phyloP scores from a whole-genome alignment of 2,888 invertebrate species.

The Pachydiplax longipennis region DNA sequence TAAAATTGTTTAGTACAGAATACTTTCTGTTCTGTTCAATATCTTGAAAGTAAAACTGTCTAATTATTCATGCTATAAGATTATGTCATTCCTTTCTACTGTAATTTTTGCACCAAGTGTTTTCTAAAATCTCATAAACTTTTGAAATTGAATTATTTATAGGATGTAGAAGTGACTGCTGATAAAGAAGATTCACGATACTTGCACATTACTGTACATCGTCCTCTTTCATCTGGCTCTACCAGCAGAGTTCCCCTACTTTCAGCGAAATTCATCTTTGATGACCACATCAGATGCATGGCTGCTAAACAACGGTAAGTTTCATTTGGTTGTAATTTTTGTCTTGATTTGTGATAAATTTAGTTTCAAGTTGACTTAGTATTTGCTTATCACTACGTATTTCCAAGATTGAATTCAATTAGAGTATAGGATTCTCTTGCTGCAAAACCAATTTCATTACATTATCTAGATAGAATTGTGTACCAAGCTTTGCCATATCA shows the following conservation, averaged over 20 bases:
- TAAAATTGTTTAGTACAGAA: too few relatives aligned
- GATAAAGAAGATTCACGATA: conserved; percentile 97
- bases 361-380: background rate
- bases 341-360: conserved; percentile 55
- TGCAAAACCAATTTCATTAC: background rate
- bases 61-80: too few relatives aligned
- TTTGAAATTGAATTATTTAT: conserved; percentile 55
- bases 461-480: background rate
- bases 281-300: conserved; percentile 99
- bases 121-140: too few relatives aligned
- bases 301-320: conserved; percentile 93
- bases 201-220: conserved; percentile 91
- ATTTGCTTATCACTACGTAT: background rate
- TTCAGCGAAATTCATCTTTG: conserved; percentile 93
- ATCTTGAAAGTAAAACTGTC: too few relatives aligned
- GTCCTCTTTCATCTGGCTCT: conserved; percentile 72
- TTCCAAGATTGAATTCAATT: background rate
- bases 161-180: conserved; percentile 94
- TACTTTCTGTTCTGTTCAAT: too few relatives aligned
- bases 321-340: background rate
- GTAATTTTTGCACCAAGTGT: too few relatives aligned
- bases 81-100: too few relatives aligned
- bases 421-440: background rate
- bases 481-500: background rate
- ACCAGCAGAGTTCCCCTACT: conserved; percentile 80